Base-by-base conservation (phyloP, 1,140 invertebrate genomes). In the Reticulitermes speratus region DNA sequence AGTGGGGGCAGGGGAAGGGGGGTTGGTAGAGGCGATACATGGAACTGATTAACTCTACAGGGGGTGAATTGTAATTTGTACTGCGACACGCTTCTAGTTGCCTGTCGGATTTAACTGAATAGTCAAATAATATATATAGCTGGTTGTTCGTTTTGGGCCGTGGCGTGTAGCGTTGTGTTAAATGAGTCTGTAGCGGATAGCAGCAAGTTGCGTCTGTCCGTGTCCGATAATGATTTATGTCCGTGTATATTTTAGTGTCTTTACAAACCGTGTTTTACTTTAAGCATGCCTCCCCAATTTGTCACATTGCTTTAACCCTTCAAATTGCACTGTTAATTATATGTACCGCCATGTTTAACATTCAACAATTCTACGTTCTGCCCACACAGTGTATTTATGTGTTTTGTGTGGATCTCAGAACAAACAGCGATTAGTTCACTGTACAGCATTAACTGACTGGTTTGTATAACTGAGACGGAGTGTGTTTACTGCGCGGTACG, bases 31-130 rank as follows among this genome's bases (percentile, higher is more conserved):
- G 16, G 65, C 65, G 65, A 75, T 75, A 75, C 65, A 75, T 75
- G 65, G n/a, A 75, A 75, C 65, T 75, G 65, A 75, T 75, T 75
- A 75, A 75, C 65, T 75, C n/a, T 30, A 16, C 25, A n/a, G 65
- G 65, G 65, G 21, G 65, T 75, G 9, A 75, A 75, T 75, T 75
- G 65, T 75, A 75, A 75, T 75, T 75, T 75, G 65, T 75, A 75
- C 65, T 11, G n/a, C 65, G 65, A n/a, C 65, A 75, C 25, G 65
- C 65, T n/a, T 75, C 25, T 75, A 14, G 65, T 75, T 75, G 65
- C n/a, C 16, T 55, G 52, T 16, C n/a, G 65, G 25, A 75, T 30
- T 75, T 30, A 75, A 75, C 65, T 30, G 6, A n/a, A 30, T 75
- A 30, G 25, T 30, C 30, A 75, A n/a, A 30, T 30, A 75, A 30